Percentiles rank a stretch among this genome's conserved stretches.
These are phyloP conservation scores for Pogonocherus hispidulus DNA, from an alignment of 2,888 invertebrate species.

Conservation along the genomic window DNA sequence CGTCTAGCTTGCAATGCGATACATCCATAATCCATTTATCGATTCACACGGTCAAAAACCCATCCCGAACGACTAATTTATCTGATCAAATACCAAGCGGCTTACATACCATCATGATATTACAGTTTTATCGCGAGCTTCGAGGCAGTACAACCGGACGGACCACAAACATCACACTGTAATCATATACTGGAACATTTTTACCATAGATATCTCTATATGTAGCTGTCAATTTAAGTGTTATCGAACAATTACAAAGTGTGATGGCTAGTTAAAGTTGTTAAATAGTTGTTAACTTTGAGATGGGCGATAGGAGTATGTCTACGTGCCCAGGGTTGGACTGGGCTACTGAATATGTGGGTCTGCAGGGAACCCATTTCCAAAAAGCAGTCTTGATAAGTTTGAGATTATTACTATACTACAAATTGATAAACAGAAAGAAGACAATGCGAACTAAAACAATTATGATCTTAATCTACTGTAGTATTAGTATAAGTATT, in stretches of 20 bases:
- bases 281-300: constrained; percentile 66
- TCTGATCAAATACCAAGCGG: constrained; percentile 65
- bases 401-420: too few species aligned
- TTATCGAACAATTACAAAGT: constrained; percentile 67
- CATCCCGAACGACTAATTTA: constrained; percentile 65
- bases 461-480: too few species aligned
- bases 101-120: constrained; percentile 61
- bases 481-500: too few species aligned
- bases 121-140: constrained; percentile 58
- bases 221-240: constrained; percentile 67
- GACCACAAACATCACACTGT: constrained; percentile 53
- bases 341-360: not conserved
- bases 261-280: constrained; percentile 67
- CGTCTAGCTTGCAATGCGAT: constrained; percentile 49
- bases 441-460: too few species aligned
- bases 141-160: constrained; percentile 43
- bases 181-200: constrained; percentile 61
- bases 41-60: constrained; percentile 68
- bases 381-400: too few species aligned
- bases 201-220: constrained; percentile 63
- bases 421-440: too few species aligned
- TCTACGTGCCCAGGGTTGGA: not conserved
- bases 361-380: not conserved
- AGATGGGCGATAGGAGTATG: constrained; percentile 58
- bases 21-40: constrained; percentile 66